These are phyloP conservation scores for Aphrophora alni DNA, from an alignment of 2,888 invertebrate species.

Conservation along the genomic window DNA sequence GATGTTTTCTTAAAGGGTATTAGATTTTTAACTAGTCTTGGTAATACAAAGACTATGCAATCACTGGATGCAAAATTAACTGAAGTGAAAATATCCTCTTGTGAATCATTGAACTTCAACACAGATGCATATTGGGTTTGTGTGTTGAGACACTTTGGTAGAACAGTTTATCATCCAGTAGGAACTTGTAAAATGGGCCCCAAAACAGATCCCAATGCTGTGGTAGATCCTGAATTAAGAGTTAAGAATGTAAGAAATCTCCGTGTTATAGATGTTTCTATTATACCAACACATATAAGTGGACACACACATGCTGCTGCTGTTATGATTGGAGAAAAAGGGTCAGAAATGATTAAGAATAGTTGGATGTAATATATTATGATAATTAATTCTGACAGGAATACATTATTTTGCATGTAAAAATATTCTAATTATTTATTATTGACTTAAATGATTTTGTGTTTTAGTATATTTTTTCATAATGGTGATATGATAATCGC, in stretches of 20 bases:
- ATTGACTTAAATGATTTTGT: too few relatives aligned
- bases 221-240: slow-evolving; percentile 62
- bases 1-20: slow-evolving; percentile 46
- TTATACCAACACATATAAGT: slow-evolving; percentile 63
- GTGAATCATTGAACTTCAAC: slow-evolving; percentile 53
- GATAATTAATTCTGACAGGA: too few relatives aligned
- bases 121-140: slow-evolving; percentile 62
- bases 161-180: slow-evolving; percentile 69
- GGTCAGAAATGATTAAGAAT: slow-evolving; percentile 53
- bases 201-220: slow-evolving; percentile 53
- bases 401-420: too few relatives aligned
- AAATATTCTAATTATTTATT: too few relatives aligned
- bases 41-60: slow-evolving; percentile 50
- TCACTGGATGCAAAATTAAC: slow-evolving; percentile 56
- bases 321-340: slow-evolving; percentile 58
- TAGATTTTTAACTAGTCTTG: slow-evolving; percentile 49
- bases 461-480: too few relatives aligned
- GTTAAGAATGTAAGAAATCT: slow-evolving; percentile 64
- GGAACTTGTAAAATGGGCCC: slow-evolving; percentile 74
- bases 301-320: slow-evolving; percentile 66
- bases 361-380: background rate
- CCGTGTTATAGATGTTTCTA: slow-evolving; percentile 61
- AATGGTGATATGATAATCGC: too few relatives aligned
- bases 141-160: slow-evolving; percentile 61
- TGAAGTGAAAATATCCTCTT: slow-evolving; percentile 63